Conservation (phyloP, 2,797 vertebrate genomes). For the Semaprochilodus insignis region DNA sequence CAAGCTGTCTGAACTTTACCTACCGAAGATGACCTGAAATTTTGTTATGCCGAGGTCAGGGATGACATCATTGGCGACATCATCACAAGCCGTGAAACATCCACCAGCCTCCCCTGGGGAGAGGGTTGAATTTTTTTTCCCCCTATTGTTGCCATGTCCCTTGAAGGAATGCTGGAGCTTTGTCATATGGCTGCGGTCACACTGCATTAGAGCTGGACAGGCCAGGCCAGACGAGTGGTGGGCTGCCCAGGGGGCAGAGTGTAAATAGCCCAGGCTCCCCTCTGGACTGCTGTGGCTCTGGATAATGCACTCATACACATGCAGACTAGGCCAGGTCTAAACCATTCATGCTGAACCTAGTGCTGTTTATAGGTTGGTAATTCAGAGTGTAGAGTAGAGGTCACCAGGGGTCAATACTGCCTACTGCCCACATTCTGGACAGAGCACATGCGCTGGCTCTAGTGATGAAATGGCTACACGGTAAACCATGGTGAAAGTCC, state of each 20-base stretch:
- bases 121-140: not conserved
- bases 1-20: constrained; percentile 2
- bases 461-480: too few relatives aligned
- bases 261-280: constrained; percentile 1
- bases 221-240: constrained; percentile 12
- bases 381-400: too few relatives aligned
- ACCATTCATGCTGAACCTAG: not conserved
- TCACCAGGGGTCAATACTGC: too few relatives aligned
- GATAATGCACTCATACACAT: not conserved
- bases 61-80: constrained; percentile 18
- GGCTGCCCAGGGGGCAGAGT: constrained; percentile 5
- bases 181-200: constrained; percentile 42
- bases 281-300: not conserved
- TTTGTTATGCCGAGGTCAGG: constrained; percentile 17
- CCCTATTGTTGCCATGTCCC: not conserved
- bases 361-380: not conserved
- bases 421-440: too few relatives aligned
- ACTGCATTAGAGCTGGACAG: constrained; percentile 22
- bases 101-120: not conserved
- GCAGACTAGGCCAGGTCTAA: not conserved
- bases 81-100: not conserved
- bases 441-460: too few relatives aligned
- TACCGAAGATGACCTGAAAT: not conserved
- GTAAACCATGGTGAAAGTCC: too few relatives aligned
- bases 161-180: not conserved